Conservation (phyloP, 2,113 vertebrate genomes). For the Petromus typicus region DNA sequence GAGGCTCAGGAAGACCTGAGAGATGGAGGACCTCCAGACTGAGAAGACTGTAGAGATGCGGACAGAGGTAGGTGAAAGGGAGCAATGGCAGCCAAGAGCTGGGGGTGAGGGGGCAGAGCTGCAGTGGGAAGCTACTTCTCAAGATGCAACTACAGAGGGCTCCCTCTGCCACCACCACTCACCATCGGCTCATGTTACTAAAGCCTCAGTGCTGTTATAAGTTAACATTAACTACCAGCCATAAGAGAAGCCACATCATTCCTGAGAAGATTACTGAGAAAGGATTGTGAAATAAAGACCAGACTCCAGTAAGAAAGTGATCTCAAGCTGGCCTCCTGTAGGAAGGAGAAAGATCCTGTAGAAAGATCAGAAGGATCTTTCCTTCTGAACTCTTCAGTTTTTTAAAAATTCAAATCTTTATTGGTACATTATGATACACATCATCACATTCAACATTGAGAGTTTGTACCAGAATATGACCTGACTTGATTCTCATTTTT, state of each 20-base stretch:
- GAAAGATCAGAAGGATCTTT: no score
- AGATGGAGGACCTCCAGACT: background rate
- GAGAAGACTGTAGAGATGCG: background rate
- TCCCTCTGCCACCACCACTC: background rate
- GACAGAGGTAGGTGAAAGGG: background rate
- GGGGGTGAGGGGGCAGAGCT: background rate
- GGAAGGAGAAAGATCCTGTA: no score
- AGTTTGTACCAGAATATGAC: no score
- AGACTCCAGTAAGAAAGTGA: background rate
- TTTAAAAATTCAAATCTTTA: no score
- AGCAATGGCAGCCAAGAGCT: background rate
- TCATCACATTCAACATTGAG: no score
- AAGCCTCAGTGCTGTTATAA: background rate
- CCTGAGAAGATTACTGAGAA: background rate
- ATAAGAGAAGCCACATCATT: background rate
- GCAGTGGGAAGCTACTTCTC: background rate
- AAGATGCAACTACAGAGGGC: background rate
- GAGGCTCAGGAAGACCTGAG: background rate
- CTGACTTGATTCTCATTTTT: no score
- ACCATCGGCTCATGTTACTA: background rate
- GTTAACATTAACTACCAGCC: background rate
- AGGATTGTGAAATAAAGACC: slow-evolving; percentile 33
- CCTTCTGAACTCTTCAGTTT: background rate
- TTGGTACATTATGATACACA: no score
- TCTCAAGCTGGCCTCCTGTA: background rate